Conservation (phyloP, 2,113 vertebrate species). For the Dasyurus viverrinus region DNA sequence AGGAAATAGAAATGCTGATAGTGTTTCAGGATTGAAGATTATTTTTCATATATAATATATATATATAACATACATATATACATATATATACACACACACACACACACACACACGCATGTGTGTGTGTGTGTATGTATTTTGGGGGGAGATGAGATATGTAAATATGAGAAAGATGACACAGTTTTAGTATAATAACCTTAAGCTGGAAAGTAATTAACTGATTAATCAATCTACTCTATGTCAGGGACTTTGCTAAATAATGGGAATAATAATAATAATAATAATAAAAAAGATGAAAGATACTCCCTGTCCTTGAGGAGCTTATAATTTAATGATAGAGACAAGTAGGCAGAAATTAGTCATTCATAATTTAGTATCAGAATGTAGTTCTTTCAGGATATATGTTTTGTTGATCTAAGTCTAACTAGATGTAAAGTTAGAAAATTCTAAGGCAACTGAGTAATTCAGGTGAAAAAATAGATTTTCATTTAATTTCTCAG, state of each 20-base stretch:
- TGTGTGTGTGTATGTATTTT: neutral
- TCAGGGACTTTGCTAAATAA: neutral
- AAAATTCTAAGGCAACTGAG: neutral
- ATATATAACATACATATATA: too few relatives aligned
- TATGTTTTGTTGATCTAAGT: neutral
- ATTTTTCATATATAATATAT: neutral
- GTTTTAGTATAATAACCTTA: neutral
- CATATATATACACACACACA: too few relatives aligned
- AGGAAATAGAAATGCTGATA: neutral
- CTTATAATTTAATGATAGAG: neutral
- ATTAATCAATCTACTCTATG: neutral
- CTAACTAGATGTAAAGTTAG: neutral
- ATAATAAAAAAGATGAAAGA: neutral
- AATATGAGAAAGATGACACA: neutral
- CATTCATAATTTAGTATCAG: neutral
- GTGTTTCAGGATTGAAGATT: neutral
- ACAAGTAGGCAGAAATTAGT: neutral
- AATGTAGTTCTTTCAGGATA: neutral
- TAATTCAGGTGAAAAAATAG: neutral
- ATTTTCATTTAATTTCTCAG: neutral
- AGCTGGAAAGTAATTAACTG: neutral
- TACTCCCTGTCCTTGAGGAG: neutral
- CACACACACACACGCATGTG: too few relatives aligned
- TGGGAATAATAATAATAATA: neutral
- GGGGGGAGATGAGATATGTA: neutral